A percentile compares a stretch with the other conserved stretches of the same genome.
Conservation (phyloP, 2,888 invertebrate species). For the Nymphalis polychloros region DNA sequence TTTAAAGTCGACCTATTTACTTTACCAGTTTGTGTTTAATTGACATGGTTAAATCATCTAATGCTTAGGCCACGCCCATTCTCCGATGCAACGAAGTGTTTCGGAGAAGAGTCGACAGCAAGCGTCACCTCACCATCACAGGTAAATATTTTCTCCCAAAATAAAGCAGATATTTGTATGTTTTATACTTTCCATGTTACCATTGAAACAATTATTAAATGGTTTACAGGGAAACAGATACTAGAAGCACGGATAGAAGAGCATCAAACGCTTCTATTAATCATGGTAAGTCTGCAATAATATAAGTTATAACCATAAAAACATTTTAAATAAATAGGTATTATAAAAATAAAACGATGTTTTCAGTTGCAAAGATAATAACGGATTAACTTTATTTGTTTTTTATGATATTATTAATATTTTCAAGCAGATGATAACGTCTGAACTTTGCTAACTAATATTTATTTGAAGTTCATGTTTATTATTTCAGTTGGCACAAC, state of each 20-base stretch:
- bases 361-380: too few relatives aligned
- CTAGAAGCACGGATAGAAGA: slow-evolving; percentile 69
- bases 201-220: neutral
- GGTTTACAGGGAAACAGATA: slow-evolving; percentile 69
- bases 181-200: neutral
- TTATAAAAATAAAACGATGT: too few relatives aligned
- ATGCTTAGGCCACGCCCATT: slow-evolving; percentile 63
- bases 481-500: slow-evolving; percentile 49
- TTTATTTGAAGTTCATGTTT: too few relatives aligned
- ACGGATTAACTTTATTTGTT: too few relatives aligned
- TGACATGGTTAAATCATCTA: too few relatives aligned
- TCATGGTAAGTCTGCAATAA: slow-evolving; percentile 58
- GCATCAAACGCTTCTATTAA: slow-evolving; percentile 76
- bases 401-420: too few relatives aligned
- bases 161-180: neutral
- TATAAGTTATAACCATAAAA: neutral
- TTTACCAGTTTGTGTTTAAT: too few relatives aligned
- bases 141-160: slow-evolving; percentile 46
- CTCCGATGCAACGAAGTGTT: slow-evolving; percentile 84
- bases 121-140: slow-evolving; percentile 71
- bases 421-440: too few relatives aligned
- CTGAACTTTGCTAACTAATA: too few relatives aligned
- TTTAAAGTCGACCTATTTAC: neutral
- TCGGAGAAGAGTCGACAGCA: slow-evolving; percentile 84
- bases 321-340: too few relatives aligned